These are phyloP conservation scores for Odontamblyopus rebecca DNA, from an alignment of 2,797 vertebrate genomes.

Conservation along the genomic window DNA sequence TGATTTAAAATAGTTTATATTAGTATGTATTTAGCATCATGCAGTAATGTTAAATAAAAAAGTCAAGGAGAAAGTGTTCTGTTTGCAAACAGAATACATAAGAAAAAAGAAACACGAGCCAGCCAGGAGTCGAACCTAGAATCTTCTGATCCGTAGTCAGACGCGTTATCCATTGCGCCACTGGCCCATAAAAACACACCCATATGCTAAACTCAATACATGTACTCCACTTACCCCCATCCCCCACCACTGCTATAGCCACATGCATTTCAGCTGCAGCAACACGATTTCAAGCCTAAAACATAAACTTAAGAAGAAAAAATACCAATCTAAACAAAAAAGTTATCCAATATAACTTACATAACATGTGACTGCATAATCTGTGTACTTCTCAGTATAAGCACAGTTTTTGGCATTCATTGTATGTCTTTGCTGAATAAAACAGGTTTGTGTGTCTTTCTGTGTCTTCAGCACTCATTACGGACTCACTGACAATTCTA, in stretches of 20 bases:
- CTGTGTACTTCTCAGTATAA: too few relatives aligned
- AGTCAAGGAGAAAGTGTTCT: background rate
- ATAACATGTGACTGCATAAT: too few relatives aligned
- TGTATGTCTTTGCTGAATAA: too few relatives aligned
- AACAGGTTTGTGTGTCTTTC: too few relatives aligned
- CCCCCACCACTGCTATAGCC: background rate
- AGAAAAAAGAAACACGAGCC: conserved; percentile 28
- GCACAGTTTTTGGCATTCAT: too few relatives aligned
- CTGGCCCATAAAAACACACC: conserved; percentile 23
- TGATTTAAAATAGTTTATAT: too few relatives aligned
- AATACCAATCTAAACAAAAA: background rate
- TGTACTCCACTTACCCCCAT: background rate
- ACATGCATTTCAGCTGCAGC: background rate
- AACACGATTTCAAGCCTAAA: background rate
- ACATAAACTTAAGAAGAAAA: background rate
- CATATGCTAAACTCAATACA: background rate
- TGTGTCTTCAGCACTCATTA: too few relatives aligned
- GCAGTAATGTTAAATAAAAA: too few relatives aligned
- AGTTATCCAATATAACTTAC: too few relatives aligned
- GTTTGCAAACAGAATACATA: background rate
- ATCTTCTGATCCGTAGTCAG: conserved; percentile 71
- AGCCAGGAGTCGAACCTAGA: conserved; percentile 71
- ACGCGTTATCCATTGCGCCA: conserved; percentile 68
- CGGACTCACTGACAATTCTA: too few relatives aligned
- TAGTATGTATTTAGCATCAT: too few relatives aligned